Evolutionary conservation across 2,888 invertebrate species (phyloP).

Genomic region (Apotomis betuletana): DNA sequence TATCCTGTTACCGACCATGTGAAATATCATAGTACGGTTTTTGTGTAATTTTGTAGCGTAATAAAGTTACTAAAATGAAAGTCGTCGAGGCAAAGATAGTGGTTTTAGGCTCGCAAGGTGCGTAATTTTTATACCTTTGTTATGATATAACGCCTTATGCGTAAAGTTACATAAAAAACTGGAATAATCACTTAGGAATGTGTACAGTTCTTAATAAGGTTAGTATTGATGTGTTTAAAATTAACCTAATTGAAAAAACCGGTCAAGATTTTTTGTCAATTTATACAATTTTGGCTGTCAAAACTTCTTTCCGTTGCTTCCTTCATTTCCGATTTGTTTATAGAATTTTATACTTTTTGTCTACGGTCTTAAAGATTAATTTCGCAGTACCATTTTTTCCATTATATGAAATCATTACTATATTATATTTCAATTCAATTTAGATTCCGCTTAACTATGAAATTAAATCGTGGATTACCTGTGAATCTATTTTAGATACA

Average conservation of each 20-base stretch:
- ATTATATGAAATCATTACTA: too few relatives aligned
- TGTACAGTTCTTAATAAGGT: neutral
- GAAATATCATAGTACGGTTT: constrained; percentile 8
- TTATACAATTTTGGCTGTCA: constrained; percentile 27
- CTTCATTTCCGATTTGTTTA: neutral
- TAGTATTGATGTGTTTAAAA: constrained; percentile 1
- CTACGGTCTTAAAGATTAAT: neutral
- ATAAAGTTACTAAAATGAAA: constrained; percentile 82
- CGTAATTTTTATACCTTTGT: constrained; percentile 49
- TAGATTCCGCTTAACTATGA: neutral
- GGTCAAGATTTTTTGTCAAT: constrained; percentile 9
- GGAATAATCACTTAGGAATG: constrained; percentile 9
- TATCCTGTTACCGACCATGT: constrained; percentile 29
- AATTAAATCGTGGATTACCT: neutral
- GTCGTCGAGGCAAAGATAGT: constrained; percentile 93
- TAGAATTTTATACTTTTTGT: neutral
- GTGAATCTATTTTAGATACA: neutral
- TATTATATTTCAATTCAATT: neutral
- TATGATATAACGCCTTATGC: constrained; percentile 39
- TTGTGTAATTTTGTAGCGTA: constrained; percentile 39
- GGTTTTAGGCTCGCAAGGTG: constrained; percentile 92
- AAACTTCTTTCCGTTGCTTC: neutral
- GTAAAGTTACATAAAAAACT: constrained; percentile 36
- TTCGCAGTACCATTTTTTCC: neutral
- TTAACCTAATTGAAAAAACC: constrained; percentile 14